A percentile compares a stretch with the other conserved stretches of the same genome.
phyloP scores from a whole-genome alignment of 2,113 vertebrate genomes.

The Lynx canadensis region DNA sequence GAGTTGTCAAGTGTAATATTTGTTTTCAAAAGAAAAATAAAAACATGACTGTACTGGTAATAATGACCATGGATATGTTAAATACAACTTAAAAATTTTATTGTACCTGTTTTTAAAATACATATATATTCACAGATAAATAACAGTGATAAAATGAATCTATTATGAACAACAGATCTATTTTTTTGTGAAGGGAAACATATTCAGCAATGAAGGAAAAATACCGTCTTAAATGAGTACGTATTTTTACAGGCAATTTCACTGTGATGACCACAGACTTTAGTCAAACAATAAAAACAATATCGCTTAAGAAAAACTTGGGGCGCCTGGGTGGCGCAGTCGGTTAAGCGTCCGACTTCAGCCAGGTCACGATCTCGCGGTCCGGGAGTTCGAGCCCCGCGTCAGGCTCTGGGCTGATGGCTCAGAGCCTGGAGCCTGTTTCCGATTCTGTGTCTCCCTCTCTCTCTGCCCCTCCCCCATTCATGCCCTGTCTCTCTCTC shows the following conservation, averaged over 20 bases:
- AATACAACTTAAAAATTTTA: conserved; percentile 33
- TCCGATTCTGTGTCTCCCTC: too few species aligned
- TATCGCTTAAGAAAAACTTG: not conserved
- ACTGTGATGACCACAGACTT: not conserved
- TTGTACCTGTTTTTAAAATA: conserved; percentile 17
- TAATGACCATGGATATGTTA: conserved; percentile 44
- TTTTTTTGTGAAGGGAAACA: conserved; percentile 9
- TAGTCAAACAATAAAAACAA: conserved; percentile 11
- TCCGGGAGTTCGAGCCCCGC: too few species aligned
- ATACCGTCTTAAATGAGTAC: not conserved
- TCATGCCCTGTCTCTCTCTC: too few species aligned
- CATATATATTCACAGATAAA: not conserved
- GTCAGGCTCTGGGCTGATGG: too few species aligned
- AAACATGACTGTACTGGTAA: conserved; percentile 54
- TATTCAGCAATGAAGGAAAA: not conserved
- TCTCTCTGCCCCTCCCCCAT: too few species aligned
- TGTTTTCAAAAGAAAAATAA: conserved; percentile 53
- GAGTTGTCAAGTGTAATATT: conserved; percentile 54
- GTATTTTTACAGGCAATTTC: conserved; percentile 34
- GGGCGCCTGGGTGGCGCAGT: too few species aligned
- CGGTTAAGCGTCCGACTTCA: too few species aligned
- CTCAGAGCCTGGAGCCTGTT: too few species aligned
- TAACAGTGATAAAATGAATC: not conserved
- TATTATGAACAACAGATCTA: not conserved
- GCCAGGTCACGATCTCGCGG: too few species aligned